These are phyloP conservation scores for Passer montanus DNA, from an alignment of 2,113 vertebrate species.

Conservation along the genomic window DNA sequence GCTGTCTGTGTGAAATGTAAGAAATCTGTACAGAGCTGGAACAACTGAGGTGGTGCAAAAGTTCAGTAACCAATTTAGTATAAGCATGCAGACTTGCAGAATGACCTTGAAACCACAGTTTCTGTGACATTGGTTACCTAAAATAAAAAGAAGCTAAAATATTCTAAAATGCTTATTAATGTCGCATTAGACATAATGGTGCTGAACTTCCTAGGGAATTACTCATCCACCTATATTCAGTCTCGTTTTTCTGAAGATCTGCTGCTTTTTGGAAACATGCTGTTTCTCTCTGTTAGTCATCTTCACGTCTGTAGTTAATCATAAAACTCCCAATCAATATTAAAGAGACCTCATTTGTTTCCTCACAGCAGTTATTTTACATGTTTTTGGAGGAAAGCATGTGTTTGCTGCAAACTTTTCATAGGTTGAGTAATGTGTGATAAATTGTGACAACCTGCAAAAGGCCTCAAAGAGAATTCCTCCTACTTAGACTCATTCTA, in stretches of 20 bases:
- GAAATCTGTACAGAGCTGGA: neutral
- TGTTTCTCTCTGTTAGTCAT: neutral
- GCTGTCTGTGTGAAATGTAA: neutral
- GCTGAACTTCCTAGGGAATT: neutral
- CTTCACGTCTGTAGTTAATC: neutral
- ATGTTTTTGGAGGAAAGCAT: neutral
- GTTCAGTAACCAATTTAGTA: neutral
- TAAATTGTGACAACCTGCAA: neutral
- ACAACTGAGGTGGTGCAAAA: neutral
- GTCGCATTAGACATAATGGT: neutral
- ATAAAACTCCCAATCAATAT: neutral
- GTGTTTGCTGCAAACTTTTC: neutral
- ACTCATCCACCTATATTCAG: neutral
- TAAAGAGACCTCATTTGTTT: neutral
- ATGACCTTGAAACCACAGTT: neutral
- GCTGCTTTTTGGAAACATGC: neutral
- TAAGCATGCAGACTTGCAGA: neutral
- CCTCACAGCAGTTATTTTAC: neutral
- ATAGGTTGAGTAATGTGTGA: neutral
- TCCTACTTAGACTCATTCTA: neutral
- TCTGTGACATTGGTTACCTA: neutral
- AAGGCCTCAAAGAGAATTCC: neutral
- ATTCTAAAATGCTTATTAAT: neutral
- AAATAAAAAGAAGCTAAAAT: no score
- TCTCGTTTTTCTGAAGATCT: neutral